Evolutionary conservation across 2,888 invertebrate species (phyloP).

Genomic region (Ochropacha duplaris): DNA sequence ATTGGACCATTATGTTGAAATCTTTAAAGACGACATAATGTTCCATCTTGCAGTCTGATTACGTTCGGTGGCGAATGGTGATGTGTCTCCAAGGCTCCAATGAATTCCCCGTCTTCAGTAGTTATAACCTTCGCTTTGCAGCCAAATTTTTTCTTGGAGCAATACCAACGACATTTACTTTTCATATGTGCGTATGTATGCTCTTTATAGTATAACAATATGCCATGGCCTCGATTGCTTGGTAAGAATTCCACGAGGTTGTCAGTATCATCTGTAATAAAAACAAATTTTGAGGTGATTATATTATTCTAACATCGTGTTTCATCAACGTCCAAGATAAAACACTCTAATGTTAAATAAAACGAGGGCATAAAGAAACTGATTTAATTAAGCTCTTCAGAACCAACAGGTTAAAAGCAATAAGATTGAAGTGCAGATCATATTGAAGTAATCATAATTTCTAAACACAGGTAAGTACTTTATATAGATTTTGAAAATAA

Average conservation of each 20-base stretch:
- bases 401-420: no score
- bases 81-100: constrained; percentile 27
- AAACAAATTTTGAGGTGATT: no score
- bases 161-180: neutral
- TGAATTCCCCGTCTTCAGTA: constrained; percentile 11
- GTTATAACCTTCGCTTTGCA: neutral
- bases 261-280: neutral
- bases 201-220: neutral
- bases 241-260: neutral
- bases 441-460: no score
- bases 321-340: no score
- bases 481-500: no score
- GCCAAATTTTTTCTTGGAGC: neutral
- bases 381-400: no score
- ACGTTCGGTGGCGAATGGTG: constrained; percentile 25
- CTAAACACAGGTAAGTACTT: no score
- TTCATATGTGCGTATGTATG: neutral
- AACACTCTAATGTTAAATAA: no score
- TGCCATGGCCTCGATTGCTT: neutral
- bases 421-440: no score
- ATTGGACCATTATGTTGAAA: no score
- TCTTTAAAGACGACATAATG: neutral
- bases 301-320: no score
- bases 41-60: constrained; percentile 3
- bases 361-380: no score